These are phyloP conservation scores for Acholoe squamosa DNA, from an alignment of 2,888 invertebrate genomes.

Conservation along the genomic window DNA sequence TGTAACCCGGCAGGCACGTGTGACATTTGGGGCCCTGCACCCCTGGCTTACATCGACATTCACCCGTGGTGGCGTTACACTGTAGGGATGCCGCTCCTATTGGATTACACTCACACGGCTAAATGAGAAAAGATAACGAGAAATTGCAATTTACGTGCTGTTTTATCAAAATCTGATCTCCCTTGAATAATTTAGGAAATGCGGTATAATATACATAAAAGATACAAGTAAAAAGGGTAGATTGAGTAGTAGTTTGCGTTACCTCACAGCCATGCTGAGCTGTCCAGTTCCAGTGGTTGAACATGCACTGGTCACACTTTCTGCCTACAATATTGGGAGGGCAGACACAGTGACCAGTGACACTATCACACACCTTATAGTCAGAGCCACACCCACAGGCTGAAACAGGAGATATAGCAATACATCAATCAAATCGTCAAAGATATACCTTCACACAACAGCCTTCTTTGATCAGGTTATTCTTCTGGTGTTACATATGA, in stretches of 20 bases:
- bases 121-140: not conserved
- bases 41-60: constrained; percentile 73
- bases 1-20: constrained; percentile 68
- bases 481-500: too few species aligned
- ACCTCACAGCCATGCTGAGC: constrained; percentile 73
- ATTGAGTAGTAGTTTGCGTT: not conserved
- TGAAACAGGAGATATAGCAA: constrained; percentile 62
- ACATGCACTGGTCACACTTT: constrained; percentile 86
- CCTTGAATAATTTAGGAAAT: too few species aligned
- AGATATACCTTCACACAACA: too few species aligned
- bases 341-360: constrained; percentile 85
- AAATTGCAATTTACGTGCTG: too few species aligned
- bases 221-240: too few species aligned
- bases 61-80: constrained; percentile 73
- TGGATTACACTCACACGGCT: constrained; percentile 74
- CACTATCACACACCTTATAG: constrained; percentile 71
- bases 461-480: too few species aligned
- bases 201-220: too few species aligned
- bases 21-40: constrained; percentile 71
- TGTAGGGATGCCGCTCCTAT: constrained; percentile 71
- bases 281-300: constrained; percentile 76
- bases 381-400: constrained; percentile 73
- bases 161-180: too few species aligned
- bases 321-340: constrained; percentile 89
- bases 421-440: too few species aligned